Percentiles rank a stretch among this genome's conserved stretches.
Conservation (phyloP, 2,888 invertebrate species). For the Crepidodera aurea region DNA sequence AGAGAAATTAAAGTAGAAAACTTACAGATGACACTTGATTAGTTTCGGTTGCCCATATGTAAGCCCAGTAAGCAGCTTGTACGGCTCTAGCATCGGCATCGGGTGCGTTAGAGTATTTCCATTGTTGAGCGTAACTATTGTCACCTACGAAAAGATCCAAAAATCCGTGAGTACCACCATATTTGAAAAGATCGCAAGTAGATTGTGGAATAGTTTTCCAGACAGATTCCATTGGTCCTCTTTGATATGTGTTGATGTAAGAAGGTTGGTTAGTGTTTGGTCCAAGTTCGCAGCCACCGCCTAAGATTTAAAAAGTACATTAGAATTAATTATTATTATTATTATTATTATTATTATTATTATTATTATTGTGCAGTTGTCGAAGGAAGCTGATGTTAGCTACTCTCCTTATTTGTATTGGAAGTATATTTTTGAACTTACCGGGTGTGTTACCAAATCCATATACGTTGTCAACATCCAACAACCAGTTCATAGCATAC, state of each 20-base stretch:
- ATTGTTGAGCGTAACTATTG: constrained; percentile 35
- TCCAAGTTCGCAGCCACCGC: constrained; percentile 38
- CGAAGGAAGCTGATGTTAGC: too few relatives aligned
- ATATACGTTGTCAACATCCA: constrained; percentile 45
- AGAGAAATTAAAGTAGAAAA: too few relatives aligned
- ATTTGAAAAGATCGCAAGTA: constrained; percentile 45
- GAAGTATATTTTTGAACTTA: too few relatives aligned
- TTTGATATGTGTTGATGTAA: constrained; percentile 43
- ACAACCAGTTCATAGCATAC: constrained; percentile 44
- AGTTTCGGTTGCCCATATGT: constrained; percentile 39
- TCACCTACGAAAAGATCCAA: constrained; percentile 37
- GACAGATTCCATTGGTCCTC: constrained; percentile 39
- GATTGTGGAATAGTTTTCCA: constrained; percentile 44
- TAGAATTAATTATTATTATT: too few relatives aligned
- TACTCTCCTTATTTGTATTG: too few relatives aligned
- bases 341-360: too few relatives aligned
- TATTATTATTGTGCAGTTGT: too few relatives aligned
- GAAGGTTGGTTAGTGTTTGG: constrained; percentile 40
- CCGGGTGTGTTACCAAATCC: constrained; percentile 45
- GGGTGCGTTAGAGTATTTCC: constrained; percentile 45
- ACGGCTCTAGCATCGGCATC: constrained; percentile 47
- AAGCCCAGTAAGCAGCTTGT: constrained; percentile 46
- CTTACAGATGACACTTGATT: constrained; percentile 29
- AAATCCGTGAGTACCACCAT: constrained; percentile 43
- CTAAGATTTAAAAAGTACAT: too few relatives aligned